These are phyloP conservation scores for Catocala fraxini DNA, from an alignment of 2,888 invertebrate genomes.

Conservation along the genomic window DNA sequence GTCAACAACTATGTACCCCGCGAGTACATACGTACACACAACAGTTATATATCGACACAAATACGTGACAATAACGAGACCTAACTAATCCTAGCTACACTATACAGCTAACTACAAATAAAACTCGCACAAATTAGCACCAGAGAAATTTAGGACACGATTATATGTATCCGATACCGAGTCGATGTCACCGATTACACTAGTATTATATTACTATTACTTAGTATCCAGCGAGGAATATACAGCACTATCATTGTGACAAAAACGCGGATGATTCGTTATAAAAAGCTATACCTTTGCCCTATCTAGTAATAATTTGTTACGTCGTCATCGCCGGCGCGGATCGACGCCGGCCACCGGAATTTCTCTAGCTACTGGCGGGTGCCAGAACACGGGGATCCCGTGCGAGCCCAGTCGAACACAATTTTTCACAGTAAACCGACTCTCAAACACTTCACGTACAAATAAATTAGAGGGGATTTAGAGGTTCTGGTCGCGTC, in stretches of 20 bases:
- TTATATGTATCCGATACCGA: conserved; percentile 54
- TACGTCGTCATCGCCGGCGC: conserved; percentile 24
- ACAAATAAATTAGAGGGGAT: conserved; percentile 9
- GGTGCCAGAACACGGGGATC: conserved; percentile 36
- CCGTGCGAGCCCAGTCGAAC: conserved; percentile 55
- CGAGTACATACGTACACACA: conserved; percentile 26
- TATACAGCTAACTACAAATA: conserved; percentile 48
- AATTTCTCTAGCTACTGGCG: conserved; percentile 51
- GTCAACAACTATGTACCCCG: conserved; percentile 7
- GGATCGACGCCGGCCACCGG: conserved; percentile 29
- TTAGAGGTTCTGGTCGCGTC: neutral
- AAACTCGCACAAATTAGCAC: conserved; percentile 74
- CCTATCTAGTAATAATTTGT: conserved; percentile 42
- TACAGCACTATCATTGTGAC: conserved; percentile 38
- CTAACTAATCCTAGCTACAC: conserved; percentile 26
- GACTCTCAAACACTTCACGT: conserved; percentile 26
- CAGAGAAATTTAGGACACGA: conserved; percentile 72
- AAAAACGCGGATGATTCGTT: conserved; percentile 51
- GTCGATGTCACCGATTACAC: conserved; percentile 68
- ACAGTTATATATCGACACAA: conserved; percentile 41
- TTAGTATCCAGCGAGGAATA: conserved; percentile 38
- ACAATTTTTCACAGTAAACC: conserved; percentile 36
- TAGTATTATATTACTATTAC: conserved; percentile 39
- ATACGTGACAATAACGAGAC: conserved; percentile 24
- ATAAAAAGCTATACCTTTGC: conserved; percentile 45